Evolutionary conservation across 2,888 invertebrate species (phyloP).

Genomic region (Chrysolina oricalcia): DNA sequence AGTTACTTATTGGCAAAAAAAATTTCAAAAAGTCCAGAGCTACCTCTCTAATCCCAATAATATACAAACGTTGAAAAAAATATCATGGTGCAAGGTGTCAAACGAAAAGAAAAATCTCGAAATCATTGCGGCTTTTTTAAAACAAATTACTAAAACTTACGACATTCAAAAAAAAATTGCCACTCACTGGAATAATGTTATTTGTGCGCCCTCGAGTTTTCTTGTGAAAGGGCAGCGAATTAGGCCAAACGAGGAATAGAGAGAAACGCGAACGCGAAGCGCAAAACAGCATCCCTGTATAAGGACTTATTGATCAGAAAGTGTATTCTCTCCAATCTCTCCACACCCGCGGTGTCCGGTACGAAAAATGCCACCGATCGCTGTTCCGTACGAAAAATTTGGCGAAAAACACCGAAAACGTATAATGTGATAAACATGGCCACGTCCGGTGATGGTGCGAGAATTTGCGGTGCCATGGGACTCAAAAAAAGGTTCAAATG

Average conservation of each 20-base stretch:
- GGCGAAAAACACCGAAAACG: slow-evolving; percentile 32
- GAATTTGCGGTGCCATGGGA: slow-evolving; percentile 60
- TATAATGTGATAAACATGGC: slow-evolving; percentile 41
- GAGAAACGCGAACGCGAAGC: slow-evolving; percentile 44
- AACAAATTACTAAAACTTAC: not conserved
- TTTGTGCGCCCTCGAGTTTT: slow-evolving; percentile 4
- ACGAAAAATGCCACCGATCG: slow-evolving; percentile 53
- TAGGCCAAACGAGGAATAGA: slow-evolving; percentile 46
- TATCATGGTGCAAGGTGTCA: too few relatives aligned
- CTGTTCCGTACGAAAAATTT: slow-evolving; percentile 33
- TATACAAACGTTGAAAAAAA: too few relatives aligned
- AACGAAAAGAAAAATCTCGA: too few relatives aligned
- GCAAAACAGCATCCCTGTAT: slow-evolving; percentile 66
- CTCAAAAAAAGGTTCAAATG: slow-evolving; percentile 67
- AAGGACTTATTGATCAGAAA: slow-evolving; percentile 69
- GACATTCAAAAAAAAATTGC: not conserved
- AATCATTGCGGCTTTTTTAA: too few relatives aligned
- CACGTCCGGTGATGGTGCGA: slow-evolving; percentile 63
- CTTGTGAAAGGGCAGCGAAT: slow-evolving; percentile 30
- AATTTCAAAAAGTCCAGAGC: too few relatives aligned
- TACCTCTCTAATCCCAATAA: too few relatives aligned
- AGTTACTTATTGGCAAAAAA: too few relatives aligned
- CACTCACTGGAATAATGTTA: not conserved
- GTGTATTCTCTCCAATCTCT: slow-evolving; percentile 64
- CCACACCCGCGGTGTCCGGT: slow-evolving; percentile 64